Conservation (phyloP, 2,888 invertebrate species). For the Spilosoma lubricipeda region DNA sequence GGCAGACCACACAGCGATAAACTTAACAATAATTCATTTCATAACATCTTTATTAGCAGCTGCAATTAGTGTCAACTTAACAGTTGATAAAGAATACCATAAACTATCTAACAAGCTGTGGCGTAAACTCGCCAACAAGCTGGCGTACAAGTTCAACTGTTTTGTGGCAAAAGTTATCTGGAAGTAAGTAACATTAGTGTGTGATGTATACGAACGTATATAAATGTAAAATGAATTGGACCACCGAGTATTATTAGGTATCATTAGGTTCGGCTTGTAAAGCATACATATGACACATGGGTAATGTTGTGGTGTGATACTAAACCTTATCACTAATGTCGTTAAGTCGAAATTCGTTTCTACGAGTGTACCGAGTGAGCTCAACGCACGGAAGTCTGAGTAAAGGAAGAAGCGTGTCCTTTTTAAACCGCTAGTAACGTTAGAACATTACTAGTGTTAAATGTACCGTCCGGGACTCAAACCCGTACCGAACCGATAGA, state of each 20-base stretch:
- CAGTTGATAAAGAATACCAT: not conserved
- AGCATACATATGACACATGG: not conserved
- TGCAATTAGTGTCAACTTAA: not conserved
- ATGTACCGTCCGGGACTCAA: not conserved
- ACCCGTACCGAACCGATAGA: not conserved
- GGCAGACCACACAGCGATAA: not conserved
- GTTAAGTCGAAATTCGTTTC: constrained; percentile 3
- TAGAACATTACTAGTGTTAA: not conserved
- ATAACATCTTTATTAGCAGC: not conserved
- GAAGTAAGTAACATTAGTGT: not conserved
- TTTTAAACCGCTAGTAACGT: constrained; percentile 5
- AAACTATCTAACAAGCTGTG: not conserved
- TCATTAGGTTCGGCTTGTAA: not conserved
- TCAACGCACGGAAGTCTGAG: constrained; percentile 1
- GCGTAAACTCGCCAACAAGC: not conserved
- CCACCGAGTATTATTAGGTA: not conserved
- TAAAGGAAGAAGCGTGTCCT: not conserved
- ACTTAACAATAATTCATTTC: not conserved
- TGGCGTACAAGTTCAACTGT: not conserved
- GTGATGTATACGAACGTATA: not conserved
- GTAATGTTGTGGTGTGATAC: not conserved
- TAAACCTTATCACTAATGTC: constrained; percentile 3
- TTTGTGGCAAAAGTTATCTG: not conserved
- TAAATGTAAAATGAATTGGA: not conserved
- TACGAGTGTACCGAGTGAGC: not conserved